phyloP scores from a whole-genome alignment of 2,113 vertebrate genomes.

The Varanus salvator region DNA sequence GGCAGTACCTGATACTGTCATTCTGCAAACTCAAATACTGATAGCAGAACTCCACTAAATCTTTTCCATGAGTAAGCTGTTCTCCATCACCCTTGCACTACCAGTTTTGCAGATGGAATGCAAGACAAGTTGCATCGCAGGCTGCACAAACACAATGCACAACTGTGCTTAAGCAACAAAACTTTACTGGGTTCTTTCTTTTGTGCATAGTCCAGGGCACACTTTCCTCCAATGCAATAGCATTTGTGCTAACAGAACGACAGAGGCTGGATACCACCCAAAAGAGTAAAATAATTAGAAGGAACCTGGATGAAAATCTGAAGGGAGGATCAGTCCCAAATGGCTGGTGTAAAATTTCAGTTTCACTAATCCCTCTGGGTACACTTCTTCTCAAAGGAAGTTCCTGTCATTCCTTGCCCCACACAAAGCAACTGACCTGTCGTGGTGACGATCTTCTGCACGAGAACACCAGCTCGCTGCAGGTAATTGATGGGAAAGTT shows the following conservation, averaged over 20 bases:
- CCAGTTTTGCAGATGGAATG: too few relatives aligned
- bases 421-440: constrained; percentile 82
- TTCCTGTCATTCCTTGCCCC: background rate
- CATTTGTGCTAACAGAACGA: too few relatives aligned
- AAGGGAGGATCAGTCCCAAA: background rate
- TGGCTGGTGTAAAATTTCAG: background rate
- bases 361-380: background rate
- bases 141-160: too few relatives aligned
- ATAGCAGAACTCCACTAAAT: too few relatives aligned
- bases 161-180: too few relatives aligned
- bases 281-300: background rate
- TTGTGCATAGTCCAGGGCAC: background rate
- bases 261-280: too few relatives aligned
- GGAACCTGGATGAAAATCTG: background rate
- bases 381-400: background rate
- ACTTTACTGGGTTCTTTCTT: too few relatives aligned
- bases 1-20: too few relatives aligned
- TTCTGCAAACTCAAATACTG: too few relatives aligned
- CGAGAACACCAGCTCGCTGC: constrained; percentile 94
- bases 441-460: constrained; percentile 97
- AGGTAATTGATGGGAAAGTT: constrained; percentile 96
- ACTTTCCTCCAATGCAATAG: background rate
- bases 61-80: too few relatives aligned
- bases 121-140: too few relatives aligned
- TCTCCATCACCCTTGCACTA: too few relatives aligned